Evolutionary conservation across 2,113 vertebrate genomes (phyloP).

Genomic region (Gallinago undulata): DNA sequence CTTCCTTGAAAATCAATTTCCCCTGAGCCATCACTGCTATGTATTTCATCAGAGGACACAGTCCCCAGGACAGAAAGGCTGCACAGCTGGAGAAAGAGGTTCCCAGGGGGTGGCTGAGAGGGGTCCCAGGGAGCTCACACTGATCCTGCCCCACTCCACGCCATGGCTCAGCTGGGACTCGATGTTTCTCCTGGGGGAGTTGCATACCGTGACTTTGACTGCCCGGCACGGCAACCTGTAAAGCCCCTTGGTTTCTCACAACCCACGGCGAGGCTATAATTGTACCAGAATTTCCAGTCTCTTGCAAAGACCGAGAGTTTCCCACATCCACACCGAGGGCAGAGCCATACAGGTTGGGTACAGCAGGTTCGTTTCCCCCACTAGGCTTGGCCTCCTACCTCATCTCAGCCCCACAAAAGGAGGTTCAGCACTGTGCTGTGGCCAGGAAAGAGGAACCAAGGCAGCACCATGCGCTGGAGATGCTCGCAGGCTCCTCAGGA

Average conservation of each 20-base stretch:
- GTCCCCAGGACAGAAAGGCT: not conserved
- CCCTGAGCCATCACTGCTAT: too few relatives aligned
- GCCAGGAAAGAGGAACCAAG: not conserved
- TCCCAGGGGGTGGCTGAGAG: not conserved
- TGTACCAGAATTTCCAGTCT: conserved; percentile 57
- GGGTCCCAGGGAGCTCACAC: accelerated
- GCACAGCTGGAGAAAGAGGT: not conserved
- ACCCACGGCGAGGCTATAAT: conserved; percentile 46
- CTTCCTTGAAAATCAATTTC: not conserved
- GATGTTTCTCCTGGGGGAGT: not conserved
- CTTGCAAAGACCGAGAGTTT: not conserved
- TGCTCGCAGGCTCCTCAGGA: not conserved
- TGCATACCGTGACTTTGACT: not conserved
- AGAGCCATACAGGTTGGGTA: not conserved
- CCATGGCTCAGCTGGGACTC: not conserved
- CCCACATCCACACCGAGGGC: not conserved
- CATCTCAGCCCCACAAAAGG: not conserved
- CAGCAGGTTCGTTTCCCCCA: not conserved
- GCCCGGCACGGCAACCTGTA: not conserved
- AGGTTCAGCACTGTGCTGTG: accelerated
- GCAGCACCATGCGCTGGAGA: accelerated
- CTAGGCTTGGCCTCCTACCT: not conserved
- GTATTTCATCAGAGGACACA: not conserved
- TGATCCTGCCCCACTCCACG: accelerated
- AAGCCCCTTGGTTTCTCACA: conserved; percentile 61